Evolutionary conservation across 2,888 invertebrate species (phyloP).

Genomic region (Apamea anceps): DNA sequence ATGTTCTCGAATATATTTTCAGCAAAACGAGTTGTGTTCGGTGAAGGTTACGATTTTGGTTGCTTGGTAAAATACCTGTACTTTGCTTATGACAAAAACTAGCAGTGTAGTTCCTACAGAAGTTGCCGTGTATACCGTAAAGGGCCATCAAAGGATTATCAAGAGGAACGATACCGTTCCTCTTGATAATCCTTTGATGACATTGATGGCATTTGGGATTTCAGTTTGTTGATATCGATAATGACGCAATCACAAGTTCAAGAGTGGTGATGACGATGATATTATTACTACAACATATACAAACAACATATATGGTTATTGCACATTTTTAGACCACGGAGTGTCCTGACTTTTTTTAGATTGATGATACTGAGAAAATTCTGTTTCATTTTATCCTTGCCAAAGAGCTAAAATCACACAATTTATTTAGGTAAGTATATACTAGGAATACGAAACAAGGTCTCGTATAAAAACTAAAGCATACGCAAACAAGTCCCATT

Average conservation of each 20-base stretch:
- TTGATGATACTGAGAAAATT: neutral
- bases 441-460: slow-evolving; percentile 4
- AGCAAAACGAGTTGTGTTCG: slow-evolving; percentile 20
- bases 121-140: neutral
- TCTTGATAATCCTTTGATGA: too few species aligned
- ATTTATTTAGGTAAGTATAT: slow-evolving; percentile 10
- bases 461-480: slow-evolving; percentile 33
- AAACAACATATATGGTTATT: too few species aligned
- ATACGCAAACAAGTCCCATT: slow-evolving; percentile 31
- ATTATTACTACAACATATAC: neutral
- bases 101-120: neutral
- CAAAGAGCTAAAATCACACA: slow-evolving; percentile 14
- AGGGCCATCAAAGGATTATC: neutral
- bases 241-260: neutral
- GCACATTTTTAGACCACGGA: neutral
- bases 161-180: neutral
- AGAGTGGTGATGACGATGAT: too few species aligned
- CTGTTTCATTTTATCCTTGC: neutral
- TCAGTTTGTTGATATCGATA: neutral
- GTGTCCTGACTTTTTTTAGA: neutral
- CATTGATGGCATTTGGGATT: too few species aligned
- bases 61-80: neutral
- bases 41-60: slow-evolving; percentile 20
- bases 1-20: slow-evolving; percentile 35
- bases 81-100: neutral